phyloP scores from a whole-genome alignment of 2,888 invertebrate genomes.

The Aleiodes leptofemur region DNA sequence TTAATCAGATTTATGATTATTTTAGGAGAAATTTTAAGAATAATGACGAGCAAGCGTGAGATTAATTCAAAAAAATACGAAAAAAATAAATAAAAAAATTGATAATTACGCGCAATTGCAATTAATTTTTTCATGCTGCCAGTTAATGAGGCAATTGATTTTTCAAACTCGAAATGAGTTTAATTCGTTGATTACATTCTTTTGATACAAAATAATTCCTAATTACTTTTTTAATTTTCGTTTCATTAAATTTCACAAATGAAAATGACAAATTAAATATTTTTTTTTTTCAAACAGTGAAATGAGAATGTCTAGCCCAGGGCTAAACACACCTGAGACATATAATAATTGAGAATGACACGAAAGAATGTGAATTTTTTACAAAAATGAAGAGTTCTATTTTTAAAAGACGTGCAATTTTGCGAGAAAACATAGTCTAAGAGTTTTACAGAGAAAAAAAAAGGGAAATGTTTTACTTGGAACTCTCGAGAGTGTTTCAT shows the following conservation, averaged over 20 bases:
- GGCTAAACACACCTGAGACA: too few relatives aligned
- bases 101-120: not conserved
- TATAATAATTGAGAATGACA: constrained; percentile 3
- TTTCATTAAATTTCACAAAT: not conserved
- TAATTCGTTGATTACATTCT: constrained; percentile 28
- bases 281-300: constrained; percentile 15
- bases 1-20: not conserved
- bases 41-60: not conserved
- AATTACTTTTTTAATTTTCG: not conserved
- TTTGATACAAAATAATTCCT: constrained; percentile 27
- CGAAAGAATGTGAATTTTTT: not conserved
- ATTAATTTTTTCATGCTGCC: constrained; percentile 4
- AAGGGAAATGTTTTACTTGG: too few relatives aligned
- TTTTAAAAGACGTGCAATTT: constrained; percentile 7
- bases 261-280: constrained; percentile 18
- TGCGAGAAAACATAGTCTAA: not conserved
- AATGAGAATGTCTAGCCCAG: constrained; percentile 2
- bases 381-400: not conserved
- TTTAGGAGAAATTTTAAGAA: not conserved
- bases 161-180: too few relatives aligned
- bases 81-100: not conserved
- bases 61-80: not conserved
- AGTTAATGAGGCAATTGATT: too few relatives aligned
- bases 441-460: too few relatives aligned
- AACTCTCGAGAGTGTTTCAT: too few relatives aligned